phyloP scores from a whole-genome alignment of 2,113 vertebrate species.

The Catharus minimus region DNA sequence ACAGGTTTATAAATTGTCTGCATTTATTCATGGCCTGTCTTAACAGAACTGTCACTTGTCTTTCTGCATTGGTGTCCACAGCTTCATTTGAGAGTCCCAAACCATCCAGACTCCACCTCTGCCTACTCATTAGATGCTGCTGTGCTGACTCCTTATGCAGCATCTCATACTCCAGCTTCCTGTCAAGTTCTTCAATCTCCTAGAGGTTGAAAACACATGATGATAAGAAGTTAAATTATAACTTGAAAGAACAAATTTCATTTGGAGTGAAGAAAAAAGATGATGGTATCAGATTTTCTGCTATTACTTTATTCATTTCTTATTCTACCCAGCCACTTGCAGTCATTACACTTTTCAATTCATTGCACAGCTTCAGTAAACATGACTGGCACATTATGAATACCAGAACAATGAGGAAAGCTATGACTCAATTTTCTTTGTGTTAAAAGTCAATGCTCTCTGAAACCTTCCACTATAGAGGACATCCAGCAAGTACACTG shows the following conservation, averaged over 20 bases:
- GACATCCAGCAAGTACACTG: background rate
- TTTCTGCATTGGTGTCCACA: slow-evolving; percentile 4
- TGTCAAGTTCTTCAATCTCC: slow-evolving; percentile 73
- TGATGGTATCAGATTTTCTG: slow-evolving; percentile 21
- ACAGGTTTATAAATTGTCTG: slow-evolving; percentile 33
- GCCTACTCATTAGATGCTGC: slow-evolving; percentile 25
- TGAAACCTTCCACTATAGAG: background rate
- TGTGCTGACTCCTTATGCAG: slow-evolving; percentile 39
- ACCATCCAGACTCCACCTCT: slow-evolving; percentile 5
- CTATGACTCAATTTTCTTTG: background rate
- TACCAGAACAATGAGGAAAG: background rate
- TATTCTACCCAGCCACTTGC: background rate
- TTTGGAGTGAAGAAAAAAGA: background rate
- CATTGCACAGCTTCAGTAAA: slow-evolving; percentile 6
- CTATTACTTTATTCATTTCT: slow-evolving; percentile 4
- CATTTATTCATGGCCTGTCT: slow-evolving; percentile 57
- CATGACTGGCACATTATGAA: background rate
- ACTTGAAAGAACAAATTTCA: background rate
- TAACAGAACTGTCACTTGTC: slow-evolving; percentile 58
- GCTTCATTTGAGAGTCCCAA: background rate
- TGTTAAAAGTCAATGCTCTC: background rate
- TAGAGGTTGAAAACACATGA: slow-evolving; percentile 20
- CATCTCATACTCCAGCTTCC: slow-evolving; percentile 69
- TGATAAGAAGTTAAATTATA: background rate
- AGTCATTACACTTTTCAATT: slow-evolving; percentile 1